phyloP scores from a whole-genome alignment of 2,888 invertebrate genomes.

The Hypomecis punctinalis region DNA sequence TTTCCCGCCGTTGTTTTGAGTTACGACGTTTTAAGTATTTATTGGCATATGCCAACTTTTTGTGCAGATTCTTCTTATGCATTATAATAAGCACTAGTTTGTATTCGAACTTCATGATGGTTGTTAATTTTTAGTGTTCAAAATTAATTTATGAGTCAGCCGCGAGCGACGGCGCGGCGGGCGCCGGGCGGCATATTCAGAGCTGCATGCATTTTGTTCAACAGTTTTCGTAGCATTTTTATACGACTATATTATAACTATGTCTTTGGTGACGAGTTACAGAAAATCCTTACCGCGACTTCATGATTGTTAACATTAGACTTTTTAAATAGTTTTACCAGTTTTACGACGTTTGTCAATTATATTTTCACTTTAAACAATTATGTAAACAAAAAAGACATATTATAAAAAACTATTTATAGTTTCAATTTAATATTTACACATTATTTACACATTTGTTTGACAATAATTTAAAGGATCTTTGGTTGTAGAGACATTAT shows the following conservation, averaged over 20 bases:
- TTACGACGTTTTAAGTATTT: neutral
- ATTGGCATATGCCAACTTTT: neutral
- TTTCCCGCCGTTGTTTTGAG: slow-evolving; percentile 19
- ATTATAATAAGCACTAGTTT: slow-evolving; percentile 5
- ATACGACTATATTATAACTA: neutral
- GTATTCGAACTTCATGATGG: slow-evolving; percentile 6
- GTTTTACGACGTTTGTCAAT: no score
- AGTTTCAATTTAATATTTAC: no score
- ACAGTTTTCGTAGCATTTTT: slow-evolving; percentile 6
- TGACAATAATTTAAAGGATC: no score
- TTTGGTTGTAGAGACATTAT: no score
- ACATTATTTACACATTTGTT: no score
- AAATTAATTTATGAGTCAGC: slow-evolving; percentile 38
- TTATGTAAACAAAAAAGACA: no score
- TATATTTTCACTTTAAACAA: no score
- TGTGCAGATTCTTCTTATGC: neutral
- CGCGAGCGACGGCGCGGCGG: slow-evolving; percentile 32
- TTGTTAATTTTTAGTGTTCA: slow-evolving; percentile 29
- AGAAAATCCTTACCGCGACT: no score
- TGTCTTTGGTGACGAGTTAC: neutral
- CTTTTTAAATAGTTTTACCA: no score
- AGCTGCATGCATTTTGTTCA: slow-evolving; percentile 28
- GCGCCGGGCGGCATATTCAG: slow-evolving; percentile 35
- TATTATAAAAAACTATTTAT: no score
- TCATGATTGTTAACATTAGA: no score